These are phyloP conservation scores for Cerceris ruficornis DNA, from an alignment of 2,888 invertebrate species.

Conservation along the genomic window DNA sequence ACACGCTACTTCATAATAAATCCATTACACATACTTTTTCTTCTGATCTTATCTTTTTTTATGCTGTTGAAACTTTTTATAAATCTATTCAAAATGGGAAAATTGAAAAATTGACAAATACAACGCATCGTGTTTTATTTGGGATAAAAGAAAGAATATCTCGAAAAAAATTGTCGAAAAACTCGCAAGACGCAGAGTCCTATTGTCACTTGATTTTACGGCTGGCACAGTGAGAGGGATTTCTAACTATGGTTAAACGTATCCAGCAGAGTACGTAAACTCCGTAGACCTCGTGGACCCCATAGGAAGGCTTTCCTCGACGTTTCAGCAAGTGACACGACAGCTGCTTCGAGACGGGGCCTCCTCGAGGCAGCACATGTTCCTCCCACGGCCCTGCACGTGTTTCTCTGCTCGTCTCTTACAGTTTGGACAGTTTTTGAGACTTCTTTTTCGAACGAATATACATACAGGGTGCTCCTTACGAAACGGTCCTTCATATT, in stretches of 20 bases:
- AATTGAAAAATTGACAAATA: no score
- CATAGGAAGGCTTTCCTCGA: conserved; percentile 53
- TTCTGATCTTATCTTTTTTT: no score
- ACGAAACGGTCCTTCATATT: no score
- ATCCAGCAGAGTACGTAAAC: background rate
- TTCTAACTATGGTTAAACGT: conserved; percentile 15
- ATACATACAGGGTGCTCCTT: no score
- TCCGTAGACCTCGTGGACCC: conserved; percentile 32
- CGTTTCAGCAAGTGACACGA: conserved; percentile 48
- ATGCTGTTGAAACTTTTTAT: no score
- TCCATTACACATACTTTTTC: no score
- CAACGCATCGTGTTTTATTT: no score
- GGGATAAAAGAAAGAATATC: no score
- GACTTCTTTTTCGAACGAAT: background rate
- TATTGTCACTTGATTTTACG: conserved; percentile 9
- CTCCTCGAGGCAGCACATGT: conserved; percentile 63
- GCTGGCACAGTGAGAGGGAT: background rate
- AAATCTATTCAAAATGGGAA: no score
- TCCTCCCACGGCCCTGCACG: conserved; percentile 32
- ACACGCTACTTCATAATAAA: no score
- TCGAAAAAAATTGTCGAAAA: no score
- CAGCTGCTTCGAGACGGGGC: conserved; percentile 60
- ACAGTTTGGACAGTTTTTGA: conserved; percentile 15
- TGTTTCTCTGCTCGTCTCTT: conserved; percentile 31
- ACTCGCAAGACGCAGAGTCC: no score